Conservation (phyloP, 2,888 invertebrate species). For the Clostera curtula region DNA sequence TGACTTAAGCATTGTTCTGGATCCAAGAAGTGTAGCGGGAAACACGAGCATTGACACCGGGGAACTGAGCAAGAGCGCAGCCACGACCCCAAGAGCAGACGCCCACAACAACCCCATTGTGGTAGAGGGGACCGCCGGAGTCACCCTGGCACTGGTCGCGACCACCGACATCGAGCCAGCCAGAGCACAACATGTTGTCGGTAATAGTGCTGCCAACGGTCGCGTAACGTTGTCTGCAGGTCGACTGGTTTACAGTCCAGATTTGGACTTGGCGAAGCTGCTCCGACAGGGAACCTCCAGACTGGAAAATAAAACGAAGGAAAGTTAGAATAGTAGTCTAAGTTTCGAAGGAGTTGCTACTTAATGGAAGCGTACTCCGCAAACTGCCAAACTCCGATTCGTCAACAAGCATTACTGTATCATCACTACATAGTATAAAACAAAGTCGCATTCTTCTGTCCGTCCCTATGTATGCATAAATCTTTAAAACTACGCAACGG, state of each 20-base stretch:
- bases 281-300: conserved; percentile 26
- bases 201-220: conserved; percentile 19
- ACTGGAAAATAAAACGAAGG: conserved; percentile 17
- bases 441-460: too few species aligned
- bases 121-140: conserved; percentile 36
- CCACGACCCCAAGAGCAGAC: conserved; percentile 32
- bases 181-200: conserved; percentile 39
- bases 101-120: conserved; percentile 32
- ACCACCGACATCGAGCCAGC: conserved; percentile 32
- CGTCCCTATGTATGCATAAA: too few species aligned
- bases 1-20: conserved; percentile 24
- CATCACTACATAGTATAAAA: too few species aligned
- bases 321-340: not conserved
- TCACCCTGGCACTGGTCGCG: conserved; percentile 34
- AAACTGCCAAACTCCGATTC: too few species aligned
- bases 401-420: too few species aligned
- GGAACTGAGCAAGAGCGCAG: conserved; percentile 28
- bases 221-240: conserved; percentile 29
- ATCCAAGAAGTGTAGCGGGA: conserved; percentile 33
- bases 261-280: conserved; percentile 37
- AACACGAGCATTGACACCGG: conserved; percentile 36
- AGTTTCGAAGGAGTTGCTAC: not conserved
- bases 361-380: too few species aligned
- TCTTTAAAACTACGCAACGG: too few species aligned
- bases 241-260: conserved; percentile 28